Base-by-base conservation (phyloP, 2,113 vertebrate genomes). In the Leptodactylus fuscus region DNA sequence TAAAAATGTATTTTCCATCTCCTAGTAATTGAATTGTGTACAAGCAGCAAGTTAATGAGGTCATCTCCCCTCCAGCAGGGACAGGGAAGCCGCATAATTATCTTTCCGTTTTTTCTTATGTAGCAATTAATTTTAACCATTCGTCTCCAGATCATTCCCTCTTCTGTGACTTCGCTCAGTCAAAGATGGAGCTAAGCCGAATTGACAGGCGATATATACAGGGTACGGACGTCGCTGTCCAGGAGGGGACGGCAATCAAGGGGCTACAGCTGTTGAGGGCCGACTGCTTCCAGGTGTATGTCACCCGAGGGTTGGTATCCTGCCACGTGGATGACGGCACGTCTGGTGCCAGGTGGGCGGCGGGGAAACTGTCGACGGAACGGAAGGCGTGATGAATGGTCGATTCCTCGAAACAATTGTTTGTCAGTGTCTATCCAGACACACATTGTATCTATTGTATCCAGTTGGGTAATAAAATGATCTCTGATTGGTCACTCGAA, bases 1-100 rank as follows among this genome's bases (percentile, higher is more conserved):
- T 96, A 97, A 96, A 96, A 97, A 96, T 95, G 95, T 96, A 97
- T 96, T 96, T 96, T 96, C 95, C 95, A 95, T 96, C 94, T 96
- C 93, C 94, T 90, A 91, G 95, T 97, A 97, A 97, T 96, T 97
- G 96, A 97, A 97, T 97, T 96, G 96, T 97, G 95, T 96, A 97
- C 96, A 97, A 96, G 95, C 95, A 94, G 94, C 95, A 95, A 96
- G 95, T 96, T 97, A 97, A 97, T 96, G 96, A 95, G 96, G 96
- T 97, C 96, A 96, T 96, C 94, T 94, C 95, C 95, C 94, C 96
- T 94, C 89, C 85, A 94, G 95, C 95, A 92, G 94, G 95, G 95
- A 96, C 95, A 97, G 95, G 94, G 93, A 96, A 95, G 94, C 94
- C 94, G 94, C 97, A 97, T 97, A 96, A 97, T 97, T 96, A 97